phyloP scores from a whole-genome alignment of 2,113 vertebrate species.

The Dicentrarchus labrax region DNA sequence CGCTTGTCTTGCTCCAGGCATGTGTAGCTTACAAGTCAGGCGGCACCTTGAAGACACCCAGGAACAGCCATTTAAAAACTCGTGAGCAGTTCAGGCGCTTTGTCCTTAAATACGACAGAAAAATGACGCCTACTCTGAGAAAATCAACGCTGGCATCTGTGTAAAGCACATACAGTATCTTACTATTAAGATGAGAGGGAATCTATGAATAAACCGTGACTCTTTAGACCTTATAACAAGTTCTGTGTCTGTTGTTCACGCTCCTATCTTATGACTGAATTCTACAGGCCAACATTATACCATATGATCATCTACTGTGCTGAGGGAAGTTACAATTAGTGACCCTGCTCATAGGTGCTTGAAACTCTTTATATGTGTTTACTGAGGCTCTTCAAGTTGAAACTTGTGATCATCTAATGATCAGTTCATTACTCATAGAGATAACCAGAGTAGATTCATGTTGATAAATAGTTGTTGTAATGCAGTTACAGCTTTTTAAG shows the following conservation, averaged over 20 bases:
- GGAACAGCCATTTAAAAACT: slow-evolving; percentile 52
- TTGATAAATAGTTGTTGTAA: not conserved
- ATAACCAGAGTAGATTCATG: not conserved
- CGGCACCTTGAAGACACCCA: slow-evolving; percentile 46
- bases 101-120: not conserved
- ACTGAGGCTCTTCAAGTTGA: not conserved
- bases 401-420: not conserved
- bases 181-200: not conserved
- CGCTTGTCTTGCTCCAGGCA: slow-evolving; percentile 50
- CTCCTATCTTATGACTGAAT: not conserved
- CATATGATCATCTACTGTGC: not conserved
- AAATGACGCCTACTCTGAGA: not conserved
- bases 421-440: not conserved
- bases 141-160: not conserved
- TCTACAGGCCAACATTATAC: not conserved
- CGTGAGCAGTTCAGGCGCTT: slow-evolving; percentile 46
- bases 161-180: not conserved
- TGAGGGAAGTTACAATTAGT: no score
- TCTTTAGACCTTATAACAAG: not conserved
- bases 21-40: slow-evolving; percentile 37
- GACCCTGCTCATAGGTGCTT: not conserved
- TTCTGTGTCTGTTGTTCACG: not conserved
- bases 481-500: not conserved
- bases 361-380: not conserved
- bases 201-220: not conserved